Evolutionary conservation across 2,888 invertebrate genomes (phyloP).

Genomic region (Dryobota labecula): DNA sequence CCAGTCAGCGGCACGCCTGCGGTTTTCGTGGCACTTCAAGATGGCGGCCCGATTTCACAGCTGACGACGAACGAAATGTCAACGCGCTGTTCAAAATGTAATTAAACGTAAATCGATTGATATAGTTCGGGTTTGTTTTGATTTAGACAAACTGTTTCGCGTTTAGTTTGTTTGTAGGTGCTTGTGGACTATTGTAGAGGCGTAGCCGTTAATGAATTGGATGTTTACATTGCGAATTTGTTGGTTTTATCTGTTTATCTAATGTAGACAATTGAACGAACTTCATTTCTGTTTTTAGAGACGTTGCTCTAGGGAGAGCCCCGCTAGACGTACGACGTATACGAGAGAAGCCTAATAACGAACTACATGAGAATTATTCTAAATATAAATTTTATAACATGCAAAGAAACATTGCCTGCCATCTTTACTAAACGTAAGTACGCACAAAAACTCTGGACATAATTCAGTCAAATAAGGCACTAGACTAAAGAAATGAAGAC

Average conservation of each 20-base stretch:
- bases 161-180: conserved; percentile 45
- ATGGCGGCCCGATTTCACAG: conserved; percentile 73
- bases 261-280: not conserved
- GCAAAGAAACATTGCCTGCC: conserved; percentile 6
- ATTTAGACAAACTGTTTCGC: conserved; percentile 53
- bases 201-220: conserved; percentile 29
- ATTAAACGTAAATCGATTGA: conserved; percentile 62
- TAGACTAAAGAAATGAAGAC: conserved; percentile 53
- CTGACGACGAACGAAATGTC: conserved; percentile 68
- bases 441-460: conserved; percentile 25
- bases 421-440: not conserved
- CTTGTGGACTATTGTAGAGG: conserved; percentile 17
- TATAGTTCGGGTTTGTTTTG: conserved; percentile 56
- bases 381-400: conserved; percentile 13
- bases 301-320: not conserved
- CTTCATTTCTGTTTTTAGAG: not conserved
- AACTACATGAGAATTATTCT: not conserved
- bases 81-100: conserved; percentile 61
- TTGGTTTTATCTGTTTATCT: conserved; percentile 6
- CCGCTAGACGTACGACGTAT: not conserved
- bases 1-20: conserved; percentile 70
- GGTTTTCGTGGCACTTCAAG: conserved; percentile 71
- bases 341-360: not conserved
- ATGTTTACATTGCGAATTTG: conserved; percentile 36
- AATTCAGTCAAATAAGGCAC: conserved; percentile 48